These are phyloP conservation scores for Sinhomidia bicolor DNA, from an alignment of 2,888 invertebrate species.

Conservation along the genomic window DNA sequence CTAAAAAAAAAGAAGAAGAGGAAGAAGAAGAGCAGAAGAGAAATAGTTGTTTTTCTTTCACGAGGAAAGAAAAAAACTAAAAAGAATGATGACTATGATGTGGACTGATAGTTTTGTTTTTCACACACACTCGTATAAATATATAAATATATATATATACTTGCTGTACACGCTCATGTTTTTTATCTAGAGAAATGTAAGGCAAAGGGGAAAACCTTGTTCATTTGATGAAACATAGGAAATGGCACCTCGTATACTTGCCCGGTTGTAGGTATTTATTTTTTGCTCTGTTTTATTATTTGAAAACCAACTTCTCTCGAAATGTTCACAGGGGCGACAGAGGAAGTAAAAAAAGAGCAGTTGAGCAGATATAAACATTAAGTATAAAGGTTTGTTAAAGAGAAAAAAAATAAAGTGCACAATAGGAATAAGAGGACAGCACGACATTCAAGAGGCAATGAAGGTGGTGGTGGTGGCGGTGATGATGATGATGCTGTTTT, in stretches of 20 bases:
- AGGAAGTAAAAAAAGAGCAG: neutral
- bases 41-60: constrained; percentile 32
- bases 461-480: constrained; percentile 29
- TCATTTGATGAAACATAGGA: constrained; percentile 61
- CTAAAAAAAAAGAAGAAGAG: constrained; percentile 30
- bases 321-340: neutral
- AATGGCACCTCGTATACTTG: neutral
- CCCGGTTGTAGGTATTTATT: neutral
- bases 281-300: constrained; percentile 1
- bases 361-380: neutral
- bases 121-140: constrained; percentile 45
- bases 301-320: neutral
- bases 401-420: neutral
- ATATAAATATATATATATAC: neutral
- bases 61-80: neutral
- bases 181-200: constrained; percentile 36
- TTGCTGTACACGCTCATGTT: too few relatives aligned
- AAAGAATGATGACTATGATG: constrained; percentile 48
- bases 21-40: neutral
- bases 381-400: constrained; percentile 15
- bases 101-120: constrained; percentile 34
- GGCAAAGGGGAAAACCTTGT: constrained; percentile 57
- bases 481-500: constrained; percentile 25
- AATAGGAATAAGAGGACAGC: neutral
- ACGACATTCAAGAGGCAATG: constrained; percentile 32